Evolutionary conservation across 2,113 vertebrate species (phyloP).

Genomic region (Prunella fulvescens): DNA sequence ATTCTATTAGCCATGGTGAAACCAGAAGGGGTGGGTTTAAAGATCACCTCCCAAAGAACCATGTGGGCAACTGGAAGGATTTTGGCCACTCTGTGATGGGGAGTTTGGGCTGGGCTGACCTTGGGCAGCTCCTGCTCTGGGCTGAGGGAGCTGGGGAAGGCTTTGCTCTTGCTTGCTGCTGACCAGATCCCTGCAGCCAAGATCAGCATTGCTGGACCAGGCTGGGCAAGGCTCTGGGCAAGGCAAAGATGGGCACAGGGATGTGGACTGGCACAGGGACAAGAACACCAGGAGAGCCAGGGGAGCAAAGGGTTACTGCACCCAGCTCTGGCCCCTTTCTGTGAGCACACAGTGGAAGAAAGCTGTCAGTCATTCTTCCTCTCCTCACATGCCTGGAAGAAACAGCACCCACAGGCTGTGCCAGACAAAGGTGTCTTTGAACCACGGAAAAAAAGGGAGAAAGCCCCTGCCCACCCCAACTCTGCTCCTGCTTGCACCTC

Average conservation of each 20-base stretch:
- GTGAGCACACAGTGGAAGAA: background rate
- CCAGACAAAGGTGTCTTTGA: slow-evolving; percentile 40
- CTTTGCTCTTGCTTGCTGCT: background rate
- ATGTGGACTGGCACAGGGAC: background rate
- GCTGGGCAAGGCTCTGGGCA: background rate
- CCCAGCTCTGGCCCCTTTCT: background rate
- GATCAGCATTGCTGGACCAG: background rate
- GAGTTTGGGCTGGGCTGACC: background rate
- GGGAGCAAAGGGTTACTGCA: background rate
- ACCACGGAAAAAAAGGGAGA: background rate
- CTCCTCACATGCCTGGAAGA: background rate
- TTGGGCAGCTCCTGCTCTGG: background rate
- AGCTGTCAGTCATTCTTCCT: background rate
- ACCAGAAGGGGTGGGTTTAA: background rate
- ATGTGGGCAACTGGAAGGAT: background rate
- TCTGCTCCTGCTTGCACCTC: background rate
- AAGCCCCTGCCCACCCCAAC: background rate
- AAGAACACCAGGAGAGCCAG: background rate
- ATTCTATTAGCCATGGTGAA: background rate
- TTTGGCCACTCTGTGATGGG: background rate
- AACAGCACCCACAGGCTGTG: background rate
- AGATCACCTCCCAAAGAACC: background rate
- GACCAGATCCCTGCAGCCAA: background rate
- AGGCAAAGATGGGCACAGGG: background rate
- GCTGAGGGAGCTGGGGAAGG: background rate